Evolutionary conservation across 1,140 invertebrate genomes (phyloP), one percentile per base, ranked within the genome.

Genomic region (Charaxes varanes): DNA sequence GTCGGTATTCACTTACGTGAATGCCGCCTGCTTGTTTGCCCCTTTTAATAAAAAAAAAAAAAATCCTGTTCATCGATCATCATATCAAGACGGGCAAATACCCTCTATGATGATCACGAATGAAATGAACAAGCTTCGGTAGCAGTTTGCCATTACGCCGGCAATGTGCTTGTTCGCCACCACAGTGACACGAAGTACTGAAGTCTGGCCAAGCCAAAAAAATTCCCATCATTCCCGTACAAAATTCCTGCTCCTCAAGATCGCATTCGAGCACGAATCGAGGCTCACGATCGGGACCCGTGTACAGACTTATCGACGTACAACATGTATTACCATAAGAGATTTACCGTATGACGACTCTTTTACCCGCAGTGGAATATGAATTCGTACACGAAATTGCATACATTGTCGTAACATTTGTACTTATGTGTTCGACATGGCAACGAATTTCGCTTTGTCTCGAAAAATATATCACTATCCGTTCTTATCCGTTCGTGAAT

Each of bases 261-360:
- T 52, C 53, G 58, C 46, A 58, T 56, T 45, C 53, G 57, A 41
- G 62, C 76, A 77, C 70, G 76, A 77, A 65, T 53, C 56, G 34
- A 55, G 46, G 40, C 51, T 78, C 71, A 76, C 77, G 73, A 81
- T 69, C 64, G 67, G 44, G 51, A 40, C 60, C 56, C 63, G 62
- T 66, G 62, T 66, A 70, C 68, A 57, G 59, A 68, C 70, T 73
- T 68, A 66, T 47, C 41, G 36, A 41, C 63, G 63, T 66, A 64
- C 61, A 56, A 52, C 51, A 60, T 51, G 62, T 68, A 78, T 76
- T 79, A 74, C 64, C 74, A 79, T 79, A 79, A 74, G 63, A 59
- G 59, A 62, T 74, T 69, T 74, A 68, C 64, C 62, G 68, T 77
- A 74, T 72, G 72, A 79, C 60, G 57, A 74, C 67, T 79, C 74